Evolutionary conservation across 2,888 invertebrate species (phyloP), one percentile per base, ranked within the genome.

Genomic region (Rhorus exstirpatorius): DNA sequence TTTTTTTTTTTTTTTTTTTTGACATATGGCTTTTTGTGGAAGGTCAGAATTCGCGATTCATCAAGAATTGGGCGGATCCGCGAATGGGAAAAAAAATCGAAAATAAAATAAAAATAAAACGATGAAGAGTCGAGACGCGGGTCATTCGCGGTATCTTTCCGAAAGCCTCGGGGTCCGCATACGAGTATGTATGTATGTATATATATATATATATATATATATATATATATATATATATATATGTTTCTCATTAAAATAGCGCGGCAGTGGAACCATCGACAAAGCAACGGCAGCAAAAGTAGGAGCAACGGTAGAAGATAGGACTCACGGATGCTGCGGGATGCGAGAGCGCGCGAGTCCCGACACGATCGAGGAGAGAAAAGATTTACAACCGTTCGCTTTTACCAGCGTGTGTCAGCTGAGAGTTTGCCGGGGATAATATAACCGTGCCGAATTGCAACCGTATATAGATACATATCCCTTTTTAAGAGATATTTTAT

Each of bases 211-310:
- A n/a, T n/a, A n/a, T n/a, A n/a, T n/a, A n/a, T n/a, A n/a, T n/a
- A n/a, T n/a, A n/a, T n/a, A n/a, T n/a, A n/a, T n/a, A n/a, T n/a
- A n/a, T n/a, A n/a, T 17, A 53, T 41, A 71, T 63, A 77, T 31
- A 77, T 78, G 86, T 83, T 87, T 87, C 86, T 85, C 87, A 87
- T 87, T 87, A 87, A 86, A 84, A 81, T 81, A 81, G 86, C 77
- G 68, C 77, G 51, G 78, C 74, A 6, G 53, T 76, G 67, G 81
- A 85, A 79, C 80, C 74, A 2, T 86, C 85, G 86, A 86, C 87
- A 86, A 85, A 83, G 86, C 76, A 79, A 58, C 61, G 65, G 76
- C 75, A 65, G 72, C 70, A 70, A 63, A 74, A 38, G 38, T 67
- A 35, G 49, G 21, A 12, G 46, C 51, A 19, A 61, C 38, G 17